Base-by-base conservation (phyloP, 2,797 vertebrate genomes). In the Macrochelys suwanniensis region DNA sequence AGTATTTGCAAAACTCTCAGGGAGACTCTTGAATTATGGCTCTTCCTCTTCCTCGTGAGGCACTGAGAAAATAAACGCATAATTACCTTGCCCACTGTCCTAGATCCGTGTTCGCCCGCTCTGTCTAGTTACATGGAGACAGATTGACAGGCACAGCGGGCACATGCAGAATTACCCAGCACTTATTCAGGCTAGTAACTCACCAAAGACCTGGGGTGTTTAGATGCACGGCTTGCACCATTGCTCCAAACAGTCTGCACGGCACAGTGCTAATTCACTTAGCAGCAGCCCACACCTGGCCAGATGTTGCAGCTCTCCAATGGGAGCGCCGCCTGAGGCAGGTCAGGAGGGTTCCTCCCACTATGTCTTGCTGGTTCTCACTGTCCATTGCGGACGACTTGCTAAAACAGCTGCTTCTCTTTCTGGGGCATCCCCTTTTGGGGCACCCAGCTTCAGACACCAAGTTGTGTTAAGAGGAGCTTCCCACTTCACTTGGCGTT, bases 1-100 rank as follows among this genome's bases (percentile, higher is more conserved):
- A 89, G 95, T 97, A 97, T 96, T 95, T 81, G 4, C 81, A 95
- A 96, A 97, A 85, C 94, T 97, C 92, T 95, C 84, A 89, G 93
- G 92, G 90, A 97, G 94, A 76, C 89, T 89, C 94, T 97, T 97
- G 96, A 98, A 95, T 98, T 96, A 96, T 0, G 0, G 90, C 85
- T 95, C 95, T 97, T 94, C 94, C 95, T 95, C 95, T 96, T 96
- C 95, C 85, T 97, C 93, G 77, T 47, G 92, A 97, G 94, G 87
- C 89, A 96, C 19, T 79, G 91, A 91, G 89, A 95, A 96, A 97
- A 97, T 92, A 94, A 95, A 94, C 94, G 89, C 88, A 91, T 95
- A 97, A 97, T 96, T 97, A 96, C 97, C 94, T 87, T 87, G 88
- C 85, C 92, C 84, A 78, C 94, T 96, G 93, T 93, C 90, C 85